These are phyloP conservation scores for Camelus dromedarius DNA, from an alignment of 2,113 vertebrate species.

Conservation along the genomic window DNA sequence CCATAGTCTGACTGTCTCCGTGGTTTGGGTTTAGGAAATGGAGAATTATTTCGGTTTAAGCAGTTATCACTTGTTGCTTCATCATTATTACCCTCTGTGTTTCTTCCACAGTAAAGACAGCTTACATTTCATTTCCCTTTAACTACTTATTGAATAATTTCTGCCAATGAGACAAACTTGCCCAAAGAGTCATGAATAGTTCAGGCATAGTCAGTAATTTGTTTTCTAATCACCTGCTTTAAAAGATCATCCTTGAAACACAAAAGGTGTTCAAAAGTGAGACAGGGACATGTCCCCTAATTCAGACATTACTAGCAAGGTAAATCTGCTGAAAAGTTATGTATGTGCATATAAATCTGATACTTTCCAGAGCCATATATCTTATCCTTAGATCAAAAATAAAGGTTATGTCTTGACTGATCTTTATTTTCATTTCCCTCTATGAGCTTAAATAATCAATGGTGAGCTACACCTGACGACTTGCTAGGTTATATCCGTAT, in stretches of 20 bases:
- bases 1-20: neutral
- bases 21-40: neutral
- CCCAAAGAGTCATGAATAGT: neutral
- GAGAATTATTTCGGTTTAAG: neutral
- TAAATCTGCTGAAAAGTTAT: slow-evolving; percentile 38
- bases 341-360: neutral
- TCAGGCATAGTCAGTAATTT: neutral
- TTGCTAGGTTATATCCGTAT: neutral
- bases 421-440: slow-evolving; percentile 16
- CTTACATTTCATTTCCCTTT: neutral
- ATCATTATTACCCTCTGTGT: neutral
- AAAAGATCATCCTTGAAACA: neutral
- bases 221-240: neutral
- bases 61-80: neutral
- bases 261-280: neutral
- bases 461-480: neutral
- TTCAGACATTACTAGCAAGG: neutral
- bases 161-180: neutral
- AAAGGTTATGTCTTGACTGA: neutral
- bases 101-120: slow-evolving; percentile 3
- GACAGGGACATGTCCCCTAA: neutral
- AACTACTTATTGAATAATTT: slow-evolving; percentile 34
- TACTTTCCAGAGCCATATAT: neutral
- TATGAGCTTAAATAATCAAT: slow-evolving; percentile 12
- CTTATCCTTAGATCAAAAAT: neutral